Base-by-base conservation (phyloP, 2,797 vertebrate species). In the Alosa sapidissima region DNA sequence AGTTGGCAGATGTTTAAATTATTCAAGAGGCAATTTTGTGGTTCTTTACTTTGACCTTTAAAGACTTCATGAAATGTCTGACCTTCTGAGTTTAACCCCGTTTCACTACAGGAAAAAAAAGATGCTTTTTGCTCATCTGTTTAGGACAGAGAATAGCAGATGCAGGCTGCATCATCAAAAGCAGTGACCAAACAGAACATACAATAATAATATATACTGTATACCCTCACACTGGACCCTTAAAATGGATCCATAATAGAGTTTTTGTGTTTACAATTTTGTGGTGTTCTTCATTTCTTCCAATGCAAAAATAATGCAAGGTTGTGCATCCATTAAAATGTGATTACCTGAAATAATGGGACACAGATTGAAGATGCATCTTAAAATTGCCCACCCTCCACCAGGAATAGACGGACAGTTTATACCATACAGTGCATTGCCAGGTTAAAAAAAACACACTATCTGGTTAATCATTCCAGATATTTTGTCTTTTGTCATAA, bases 11-110 rank as follows among this genome's bases (percentile, higher is more conserved):
- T 78, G 36, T 45, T 78, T 78, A 78, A 78, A 78, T 78, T 78
- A 78, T 75, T 75, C 68, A 75, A 36, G 36, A 41, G 68, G 36
- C 68, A 75, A 75, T 75, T 75, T 41, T 75, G 72, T 45, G 16
- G 41, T 47, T 78, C 41, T 41, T 72, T 72, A 72, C 28, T 36
- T 41, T 47, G 72, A 78, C 72, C 72, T 78, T 78, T 78, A 47
- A 78, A 21, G 72, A 16, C 41, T 78, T 78, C 41, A 78, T 78
- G 72, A 78, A 78, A 78, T 78, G 36, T 78, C 72, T 78, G 72
- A 78, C 72, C 72, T 78, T 78, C 72, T 47, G 19, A 78, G 72
- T 78, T 36, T 78, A 78, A 45, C 14, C 16, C 21, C 78, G 72
- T 21, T 47, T 78, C 72, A 68, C 33, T 68, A 41, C 11, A 45